Conservation (phyloP, 2,113 vertebrate species). For the Planiliza haematocheilus region DNA sequence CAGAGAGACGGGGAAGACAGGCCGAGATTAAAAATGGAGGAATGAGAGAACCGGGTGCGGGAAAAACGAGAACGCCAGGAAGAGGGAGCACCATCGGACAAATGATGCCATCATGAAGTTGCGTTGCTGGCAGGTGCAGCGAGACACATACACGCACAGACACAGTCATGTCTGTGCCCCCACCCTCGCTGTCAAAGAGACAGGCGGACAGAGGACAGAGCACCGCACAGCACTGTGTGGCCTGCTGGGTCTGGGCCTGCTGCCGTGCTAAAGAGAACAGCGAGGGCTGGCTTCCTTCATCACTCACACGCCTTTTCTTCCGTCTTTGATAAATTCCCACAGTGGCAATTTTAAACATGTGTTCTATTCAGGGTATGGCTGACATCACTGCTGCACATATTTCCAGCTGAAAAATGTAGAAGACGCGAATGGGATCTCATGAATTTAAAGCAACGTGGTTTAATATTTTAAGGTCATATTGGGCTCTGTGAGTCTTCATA, state of each 20-base stretch:
- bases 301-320: not conserved
- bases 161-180: slow-evolving; percentile 24
- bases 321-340: slow-evolving; percentile 10
- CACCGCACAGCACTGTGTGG: not conserved
- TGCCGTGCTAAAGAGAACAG: slow-evolving; percentile 42
- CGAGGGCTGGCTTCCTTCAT: slow-evolving; percentile 9
- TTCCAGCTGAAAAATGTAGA: slow-evolving; percentile 18
- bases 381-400: slow-evolving; percentile 2
- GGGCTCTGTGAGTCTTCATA: slow-evolving; percentile 23
- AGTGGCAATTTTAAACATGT: slow-evolving; percentile 18
- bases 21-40: slow-evolving; percentile 38
- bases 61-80: too few relatives aligned
- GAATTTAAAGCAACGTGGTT: slow-evolving; percentile 7
- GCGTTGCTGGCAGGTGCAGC: slow-evolving; percentile 9
- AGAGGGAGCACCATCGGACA: not conserved
- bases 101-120: slow-evolving; percentile 49
- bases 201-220: slow-evolving; percentile 27
- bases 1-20: slow-evolving; percentile 35
- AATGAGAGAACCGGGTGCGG: not conserved
- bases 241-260: slow-evolving; percentile 42
- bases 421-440: not conserved
- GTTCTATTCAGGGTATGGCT: slow-evolving; percentile 19
- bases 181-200: slow-evolving; percentile 15
- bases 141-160: slow-evolving; percentile 28
- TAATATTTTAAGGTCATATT: slow-evolving; percentile 36